phyloP scores from a whole-genome alignment of 1,140 invertebrate species.

The Drosophila oshimai region DNA sequence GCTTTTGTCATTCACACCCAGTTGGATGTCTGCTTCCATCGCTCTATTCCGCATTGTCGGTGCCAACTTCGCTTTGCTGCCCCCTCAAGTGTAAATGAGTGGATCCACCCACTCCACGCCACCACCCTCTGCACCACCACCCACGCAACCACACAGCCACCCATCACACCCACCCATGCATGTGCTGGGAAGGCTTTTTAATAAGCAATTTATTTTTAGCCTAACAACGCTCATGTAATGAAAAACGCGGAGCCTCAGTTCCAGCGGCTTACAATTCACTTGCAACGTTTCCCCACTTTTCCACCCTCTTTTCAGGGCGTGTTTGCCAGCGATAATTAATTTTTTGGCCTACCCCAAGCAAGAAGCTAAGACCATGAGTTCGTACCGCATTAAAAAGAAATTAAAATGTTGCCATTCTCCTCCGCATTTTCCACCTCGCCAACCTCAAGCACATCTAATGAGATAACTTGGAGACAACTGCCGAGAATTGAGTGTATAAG shows the following conservation, averaged over 20 bases:
- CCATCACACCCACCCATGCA: conserved; percentile 11
- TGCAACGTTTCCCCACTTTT: conserved; percentile 41
- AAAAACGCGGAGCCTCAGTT: conserved; percentile 54
- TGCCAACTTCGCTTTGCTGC: conserved; percentile 50
- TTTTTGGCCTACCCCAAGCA: conserved; percentile 52
- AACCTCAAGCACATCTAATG: conserved; percentile 27
- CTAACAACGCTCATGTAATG: conserved; percentile 72
- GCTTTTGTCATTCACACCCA: conserved; percentile 61
- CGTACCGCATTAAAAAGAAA: conserved; percentile 73
- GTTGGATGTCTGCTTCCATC: conserved; percentile 10
- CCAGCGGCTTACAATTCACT: conserved; percentile 50
- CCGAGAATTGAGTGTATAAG: conserved; percentile 10
- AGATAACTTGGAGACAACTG: conserved; percentile 37
- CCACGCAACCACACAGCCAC: not conserved
- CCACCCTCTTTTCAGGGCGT: conserved; percentile 9
- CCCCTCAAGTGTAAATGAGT: conserved; percentile 76
- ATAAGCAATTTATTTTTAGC: conserved; percentile 80
- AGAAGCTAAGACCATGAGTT: conserved; percentile 56
- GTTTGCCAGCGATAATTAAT: conserved; percentile 75
- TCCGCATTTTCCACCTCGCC: conserved; percentile 29
- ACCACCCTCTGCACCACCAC: not conserved
- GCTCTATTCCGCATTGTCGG: conserved; percentile 50
- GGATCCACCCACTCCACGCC: conserved; percentile 17
- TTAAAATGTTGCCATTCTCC: conserved; percentile 50
- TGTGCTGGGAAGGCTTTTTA: conserved; percentile 62